These are phyloP conservation scores for Cenopis cana DNA, from an alignment of 2,888 invertebrate species.

Conservation along the genomic window DNA sequence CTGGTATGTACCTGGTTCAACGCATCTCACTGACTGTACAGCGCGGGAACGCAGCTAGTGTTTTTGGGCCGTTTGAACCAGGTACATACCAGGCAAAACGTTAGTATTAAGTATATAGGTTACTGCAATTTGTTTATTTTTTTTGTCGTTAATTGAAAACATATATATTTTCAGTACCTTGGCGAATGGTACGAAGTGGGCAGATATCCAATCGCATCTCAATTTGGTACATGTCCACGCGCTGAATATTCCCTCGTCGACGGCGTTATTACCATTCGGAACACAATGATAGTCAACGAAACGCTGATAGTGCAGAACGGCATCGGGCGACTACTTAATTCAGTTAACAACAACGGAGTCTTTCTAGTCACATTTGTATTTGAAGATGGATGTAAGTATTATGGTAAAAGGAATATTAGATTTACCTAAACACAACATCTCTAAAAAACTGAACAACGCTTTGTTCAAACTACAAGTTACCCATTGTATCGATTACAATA, in stretches of 20 bases:
- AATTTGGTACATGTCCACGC: conserved; percentile 31
- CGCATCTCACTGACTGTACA: no score
- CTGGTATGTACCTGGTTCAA: no score
- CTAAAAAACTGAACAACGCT: neutral
- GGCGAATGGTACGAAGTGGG: conserved; percentile 33
- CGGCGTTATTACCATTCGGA: conserved; percentile 29
- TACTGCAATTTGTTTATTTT: no score
- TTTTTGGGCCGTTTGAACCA: no score
- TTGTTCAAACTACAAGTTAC: neutral
- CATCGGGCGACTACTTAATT: conserved; percentile 18
- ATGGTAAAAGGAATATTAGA: neutral
- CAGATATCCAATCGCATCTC: conserved; percentile 31
- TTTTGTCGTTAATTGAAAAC: neutral
- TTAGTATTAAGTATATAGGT: no score
- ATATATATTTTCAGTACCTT: conserved; percentile 27
- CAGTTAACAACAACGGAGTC: conserved; percentile 11
- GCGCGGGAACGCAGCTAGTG: no score
- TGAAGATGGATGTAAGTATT: conserved; percentile 34
- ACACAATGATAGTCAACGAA: conserved; percentile 33
- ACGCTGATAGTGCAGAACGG: conserved; percentile 19
- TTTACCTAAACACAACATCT: neutral
- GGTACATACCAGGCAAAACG: no score
- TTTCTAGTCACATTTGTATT: conserved; percentile 10
- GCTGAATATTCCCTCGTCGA: conserved; percentile 21
- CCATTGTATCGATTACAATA: neutral